Evolutionary conservation across 2,113 vertebrate species (phyloP).

Genomic region (Oriolus oriolus): DNA sequence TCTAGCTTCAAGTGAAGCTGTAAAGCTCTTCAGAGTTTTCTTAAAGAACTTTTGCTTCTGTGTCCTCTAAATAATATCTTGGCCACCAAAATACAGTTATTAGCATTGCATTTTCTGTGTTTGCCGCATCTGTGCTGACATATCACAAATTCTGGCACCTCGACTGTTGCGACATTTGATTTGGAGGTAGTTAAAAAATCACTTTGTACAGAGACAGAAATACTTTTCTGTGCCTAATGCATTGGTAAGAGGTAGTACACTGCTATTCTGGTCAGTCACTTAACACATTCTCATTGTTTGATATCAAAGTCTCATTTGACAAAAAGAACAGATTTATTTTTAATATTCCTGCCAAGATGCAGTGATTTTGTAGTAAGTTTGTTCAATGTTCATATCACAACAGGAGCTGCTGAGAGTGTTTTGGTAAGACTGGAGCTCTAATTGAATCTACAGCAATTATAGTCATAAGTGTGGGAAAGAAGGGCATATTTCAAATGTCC

Average conservation of each 20-base stretch:
- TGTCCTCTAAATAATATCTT: neutral
- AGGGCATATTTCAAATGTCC: neutral
- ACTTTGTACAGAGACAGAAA: neutral
- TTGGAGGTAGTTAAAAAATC: neutral
- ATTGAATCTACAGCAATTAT: neutral
- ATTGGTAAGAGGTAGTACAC: neutral
- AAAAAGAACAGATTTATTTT: slow-evolving; percentile 1
- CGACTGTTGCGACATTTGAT: neutral
- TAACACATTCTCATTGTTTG: neutral
- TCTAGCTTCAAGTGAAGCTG: neutral
- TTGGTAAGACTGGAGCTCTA: neutral
- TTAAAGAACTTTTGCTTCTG: neutral
- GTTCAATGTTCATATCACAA: neutral
- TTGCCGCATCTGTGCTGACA: neutral
- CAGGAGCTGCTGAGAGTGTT: neutral
- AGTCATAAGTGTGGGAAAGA: neutral
- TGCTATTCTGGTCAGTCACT: neutral
- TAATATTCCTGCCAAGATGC: neutral
- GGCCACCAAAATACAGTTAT: neutral
- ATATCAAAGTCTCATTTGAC: neutral
- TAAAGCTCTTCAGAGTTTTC: neutral
- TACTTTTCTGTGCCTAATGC: neutral
- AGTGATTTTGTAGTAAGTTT: neutral
- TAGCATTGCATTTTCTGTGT: neutral
- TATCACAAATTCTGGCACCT: neutral